phyloP scores from a whole-genome alignment of 2,113 vertebrate genomes.

The Elephas maximus region DNA sequence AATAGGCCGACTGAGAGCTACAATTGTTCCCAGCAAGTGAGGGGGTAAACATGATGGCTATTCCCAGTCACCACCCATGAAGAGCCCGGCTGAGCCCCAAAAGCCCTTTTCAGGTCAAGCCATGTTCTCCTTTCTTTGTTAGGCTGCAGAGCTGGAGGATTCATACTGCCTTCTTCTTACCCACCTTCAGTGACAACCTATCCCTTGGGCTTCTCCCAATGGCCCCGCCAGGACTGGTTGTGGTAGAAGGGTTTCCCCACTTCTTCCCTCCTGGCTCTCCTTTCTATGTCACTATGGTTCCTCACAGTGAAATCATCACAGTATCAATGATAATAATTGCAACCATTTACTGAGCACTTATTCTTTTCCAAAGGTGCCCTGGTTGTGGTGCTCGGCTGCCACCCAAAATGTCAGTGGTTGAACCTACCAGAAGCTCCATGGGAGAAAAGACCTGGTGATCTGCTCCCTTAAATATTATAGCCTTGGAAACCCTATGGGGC shows the following conservation, averaged over 20 bases:
- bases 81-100: constrained; percentile 2
- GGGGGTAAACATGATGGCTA: constrained; percentile 70
- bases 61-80: constrained; percentile 67
- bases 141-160: not conserved
- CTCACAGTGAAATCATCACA: not conserved
- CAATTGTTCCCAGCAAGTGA: constrained; percentile 79
- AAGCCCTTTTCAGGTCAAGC: not conserved
- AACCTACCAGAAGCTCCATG: not conserved
- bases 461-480: not conserved
- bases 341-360: not conserved
- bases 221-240: not conserved
- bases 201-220: not conserved
- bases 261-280: not conserved
- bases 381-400: not conserved
- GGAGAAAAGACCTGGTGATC: not conserved
- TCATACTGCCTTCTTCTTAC: constrained; percentile 9
- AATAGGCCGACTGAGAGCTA: constrained; percentile 69
- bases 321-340: not conserved
- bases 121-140: constrained; percentile 58
- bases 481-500: not conserved
- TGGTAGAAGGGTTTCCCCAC: not conserved
- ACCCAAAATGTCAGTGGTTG: not conserved
- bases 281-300: not conserved
- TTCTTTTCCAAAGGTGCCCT: not conserved
- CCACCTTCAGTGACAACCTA: not conserved